A percentile compares a stretch with the other conserved stretches of the same genome.
phyloP scores from a whole-genome alignment of 1,140 invertebrate genomes.

The Zaprionus taronus region DNA sequence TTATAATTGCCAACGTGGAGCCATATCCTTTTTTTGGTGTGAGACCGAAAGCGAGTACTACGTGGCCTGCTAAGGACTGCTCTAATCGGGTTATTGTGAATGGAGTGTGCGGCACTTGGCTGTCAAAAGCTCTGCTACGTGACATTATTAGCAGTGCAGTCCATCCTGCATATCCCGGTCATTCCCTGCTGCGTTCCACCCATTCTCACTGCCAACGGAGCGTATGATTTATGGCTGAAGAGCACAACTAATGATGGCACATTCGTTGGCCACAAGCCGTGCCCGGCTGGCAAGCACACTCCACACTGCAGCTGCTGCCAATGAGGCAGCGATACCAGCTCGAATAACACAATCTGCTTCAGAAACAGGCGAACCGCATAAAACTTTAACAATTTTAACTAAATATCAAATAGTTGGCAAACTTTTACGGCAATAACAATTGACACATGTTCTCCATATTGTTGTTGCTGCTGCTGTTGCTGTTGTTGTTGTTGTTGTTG shows the following conservation, averaged over 20 bases:
- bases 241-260: slow-evolving; percentile 73
- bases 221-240: slow-evolving; percentile 70
- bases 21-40: background rate
- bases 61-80: background rate
- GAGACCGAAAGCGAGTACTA: background rate
- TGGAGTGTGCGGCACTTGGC: slow-evolving; percentile 64
- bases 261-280: slow-evolving; percentile 52
- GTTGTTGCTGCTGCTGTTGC: slow-evolving; percentile 21
- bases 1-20: slow-evolving; percentile 47
- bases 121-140: slow-evolving; percentile 77
- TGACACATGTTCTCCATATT: slow-evolving; percentile 37
- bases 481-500: background rate
- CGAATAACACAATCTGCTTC: background rate
- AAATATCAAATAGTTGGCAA: slow-evolving; percentile 22
- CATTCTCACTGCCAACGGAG: slow-evolving; percentile 27
- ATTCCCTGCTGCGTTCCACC: too few relatives aligned
- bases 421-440: slow-evolving; percentile 42
- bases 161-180: slow-evolving; percentile 39
- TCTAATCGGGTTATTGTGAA: slow-evolving; percentile 9
- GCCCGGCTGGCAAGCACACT: slow-evolving; percentile 20
- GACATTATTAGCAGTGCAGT: slow-evolving; percentile 77
- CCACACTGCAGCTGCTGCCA: slow-evolving; percentile 1
- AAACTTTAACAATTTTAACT: slow-evolving; percentile 46
- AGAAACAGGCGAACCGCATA: background rate
- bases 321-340: too few relatives aligned